These are phyloP conservation scores for Crotalus tigris DNA, from an alignment of 2,113 vertebrate species.

Conservation along the genomic window DNA sequence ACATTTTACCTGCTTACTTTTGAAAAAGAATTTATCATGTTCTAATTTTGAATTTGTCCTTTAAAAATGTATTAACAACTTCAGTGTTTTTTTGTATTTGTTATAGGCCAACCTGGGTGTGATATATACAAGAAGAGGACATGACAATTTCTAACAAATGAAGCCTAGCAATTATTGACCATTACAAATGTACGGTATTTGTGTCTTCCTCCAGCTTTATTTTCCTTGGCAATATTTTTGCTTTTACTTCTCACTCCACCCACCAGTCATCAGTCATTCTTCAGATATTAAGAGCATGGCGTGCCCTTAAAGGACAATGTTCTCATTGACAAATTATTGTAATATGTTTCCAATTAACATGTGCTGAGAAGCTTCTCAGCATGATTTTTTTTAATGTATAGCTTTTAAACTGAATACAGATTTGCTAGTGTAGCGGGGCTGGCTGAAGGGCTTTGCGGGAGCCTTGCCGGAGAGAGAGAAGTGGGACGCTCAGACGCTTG, in stretches of 20 bases:
- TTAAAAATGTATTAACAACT: neutral
- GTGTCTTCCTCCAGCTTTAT: neutral
- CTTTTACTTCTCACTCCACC: accelerated
- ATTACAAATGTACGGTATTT: neutral
- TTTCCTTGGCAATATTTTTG: neutral
- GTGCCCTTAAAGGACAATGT: too few species aligned
- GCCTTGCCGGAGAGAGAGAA: too few species aligned
- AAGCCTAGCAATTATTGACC: neutral
- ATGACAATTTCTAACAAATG: neutral
- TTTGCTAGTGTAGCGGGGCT: neutral
- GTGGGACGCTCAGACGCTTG: too few species aligned
- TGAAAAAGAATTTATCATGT: neutral
- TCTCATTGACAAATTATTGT: neutral
- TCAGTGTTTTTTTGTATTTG: neutral
- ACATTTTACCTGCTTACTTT: neutral
- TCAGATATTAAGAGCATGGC: neutral
- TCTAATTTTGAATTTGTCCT: neutral
- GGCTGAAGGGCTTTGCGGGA: too few species aligned
- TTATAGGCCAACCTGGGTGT: neutral
- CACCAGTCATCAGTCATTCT: accelerated
- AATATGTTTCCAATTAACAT: neutral
- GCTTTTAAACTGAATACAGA: conserved; percentile 10
- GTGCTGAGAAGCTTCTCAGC: neutral
- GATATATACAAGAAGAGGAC: neutral
- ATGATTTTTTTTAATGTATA: neutral